Percentiles rank a stretch among this genome's conserved stretches.
Evolutionary conservation across 2,113 vertebrate genomes (phyloP).

Genomic region (Cyphomyrus discorhynchus): DNA sequence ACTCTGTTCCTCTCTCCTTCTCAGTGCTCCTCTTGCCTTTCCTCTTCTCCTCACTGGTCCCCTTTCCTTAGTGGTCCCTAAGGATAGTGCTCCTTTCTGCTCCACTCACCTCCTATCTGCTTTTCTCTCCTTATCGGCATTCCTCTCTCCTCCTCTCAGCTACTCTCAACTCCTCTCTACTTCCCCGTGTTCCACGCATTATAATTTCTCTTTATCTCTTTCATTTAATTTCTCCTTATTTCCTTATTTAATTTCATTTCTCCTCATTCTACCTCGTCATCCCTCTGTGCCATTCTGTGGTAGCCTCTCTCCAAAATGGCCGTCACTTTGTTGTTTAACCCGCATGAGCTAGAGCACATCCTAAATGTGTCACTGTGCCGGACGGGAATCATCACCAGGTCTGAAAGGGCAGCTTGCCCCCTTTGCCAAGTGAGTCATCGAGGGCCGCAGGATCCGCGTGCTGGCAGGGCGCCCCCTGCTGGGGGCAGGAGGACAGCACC

Average conservation of each 20-base stretch:
- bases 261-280: background rate
- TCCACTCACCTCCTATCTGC: background rate
- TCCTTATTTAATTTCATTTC: background rate
- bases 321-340: background rate
- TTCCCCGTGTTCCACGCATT: background rate
- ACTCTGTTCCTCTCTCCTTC: background rate
- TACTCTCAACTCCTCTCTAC: background rate
- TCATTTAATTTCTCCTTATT: background rate
- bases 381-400: background rate
- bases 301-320: background rate
- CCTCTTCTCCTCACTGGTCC: background rate
- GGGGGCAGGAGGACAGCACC: background rate
- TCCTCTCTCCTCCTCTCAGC: background rate
- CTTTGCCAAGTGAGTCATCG: background rate
- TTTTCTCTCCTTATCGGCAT: background rate
- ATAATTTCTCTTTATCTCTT: background rate
- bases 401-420: background rate
- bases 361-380: background rate
- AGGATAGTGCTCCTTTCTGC: background rate
- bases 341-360: background rate
- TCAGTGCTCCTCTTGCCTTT: background rate
- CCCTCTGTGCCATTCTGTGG: background rate
- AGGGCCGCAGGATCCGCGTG: background rate
- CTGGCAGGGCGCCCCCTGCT: background rate
- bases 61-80: background rate